Evolutionary conservation across 2,888 invertebrate genomes (phyloP), one percentile per base, ranked within the genome.

Genomic region (Neoascia interrupta): DNA sequence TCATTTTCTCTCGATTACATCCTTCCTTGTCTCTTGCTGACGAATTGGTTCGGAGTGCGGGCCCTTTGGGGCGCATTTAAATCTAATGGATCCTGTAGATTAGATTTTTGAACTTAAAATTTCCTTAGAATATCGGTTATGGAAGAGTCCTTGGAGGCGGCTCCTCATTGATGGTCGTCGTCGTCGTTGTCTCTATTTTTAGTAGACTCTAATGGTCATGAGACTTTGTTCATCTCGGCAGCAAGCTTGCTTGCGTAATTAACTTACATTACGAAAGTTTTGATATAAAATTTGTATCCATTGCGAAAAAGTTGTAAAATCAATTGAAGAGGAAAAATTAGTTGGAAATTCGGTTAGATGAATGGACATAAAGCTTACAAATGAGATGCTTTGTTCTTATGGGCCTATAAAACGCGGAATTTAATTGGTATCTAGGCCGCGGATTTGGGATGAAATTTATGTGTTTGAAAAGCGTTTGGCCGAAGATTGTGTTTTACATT

Each of bases 261-360:
- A 64, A 64, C 53, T 64, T 43, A 45, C 64, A 54, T 64, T 64
- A 45, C 26, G 18, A 64, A 64, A 64, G 53, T 64, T 64, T 54
- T 2, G 26, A 28, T 53, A 26, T 64, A 54, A 64, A 64, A 54
- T 64, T 43, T 64, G 34, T 53, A 64, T 51, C 43, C 23, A 39
- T 41, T 41, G 61, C 39, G 21, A 21, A 63, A 63, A 49, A 63
- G 61, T 64, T 64, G 45, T 64, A 64, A 64, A 54, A 54, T 64
- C 53, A 53, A 64, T 54, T 64, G 64, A 64, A 64, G 36, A 41
- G 26, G 43, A 45, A 54, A 64, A 64, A 43, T 53, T 41, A 45
- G 36, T 15, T 26, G 43, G 13, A 43, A n/a, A 54, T 36, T 41
- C 21, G 63, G 51, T 51, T n/a, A 31, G 23, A 41, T 31, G 28